Percentiles rank a stretch among this genome's conserved stretches.
These are phyloP conservation scores for Ruditapes philippinarum DNA, from an alignment of 1,140 invertebrate species.

Conservation along the genomic window DNA sequence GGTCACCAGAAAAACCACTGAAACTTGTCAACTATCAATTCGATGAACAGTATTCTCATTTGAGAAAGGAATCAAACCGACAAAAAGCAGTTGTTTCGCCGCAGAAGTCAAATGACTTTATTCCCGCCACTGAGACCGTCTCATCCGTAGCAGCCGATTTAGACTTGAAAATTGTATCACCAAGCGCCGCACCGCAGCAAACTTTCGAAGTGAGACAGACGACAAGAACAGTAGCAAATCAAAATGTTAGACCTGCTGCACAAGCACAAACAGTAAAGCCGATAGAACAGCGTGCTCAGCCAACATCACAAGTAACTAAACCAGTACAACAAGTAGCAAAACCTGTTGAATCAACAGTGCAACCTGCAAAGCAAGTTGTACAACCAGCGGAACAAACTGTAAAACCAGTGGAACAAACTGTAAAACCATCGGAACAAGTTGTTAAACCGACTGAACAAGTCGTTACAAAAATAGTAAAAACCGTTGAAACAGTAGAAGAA, in stretches of 20 bases:
- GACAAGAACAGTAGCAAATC: not conserved
- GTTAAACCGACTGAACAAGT: not conserved
- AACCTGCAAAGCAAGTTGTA: not conserved
- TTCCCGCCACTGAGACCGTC: constrained; percentile 53
- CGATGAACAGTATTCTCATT: constrained; percentile 37
- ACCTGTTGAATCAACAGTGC: not conserved
- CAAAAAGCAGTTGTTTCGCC: constrained; percentile 45
- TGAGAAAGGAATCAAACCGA: not conserved
- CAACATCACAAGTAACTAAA: not conserved
- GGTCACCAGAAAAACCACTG: not conserved
- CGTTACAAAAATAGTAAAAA: too few relatives aligned
- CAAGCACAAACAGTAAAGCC: not conserved
- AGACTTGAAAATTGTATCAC: constrained; percentile 46
- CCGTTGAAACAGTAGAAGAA: too few relatives aligned
- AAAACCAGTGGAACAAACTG: not conserved
- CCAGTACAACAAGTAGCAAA: not conserved
- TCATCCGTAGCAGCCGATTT: constrained; percentile 59
- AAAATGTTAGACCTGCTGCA: not conserved
- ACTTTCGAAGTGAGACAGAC: not conserved
- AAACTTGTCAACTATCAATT: constrained; percentile 50
- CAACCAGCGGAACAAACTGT: not conserved
- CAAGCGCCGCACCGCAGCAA: not conserved
- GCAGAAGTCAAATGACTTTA: constrained; percentile 47
- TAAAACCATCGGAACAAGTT: not conserved
- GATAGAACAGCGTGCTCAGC: not conserved